Conservation (phyloP, 1,140 invertebrate species). For the Drosophila pectinifera region DNA sequence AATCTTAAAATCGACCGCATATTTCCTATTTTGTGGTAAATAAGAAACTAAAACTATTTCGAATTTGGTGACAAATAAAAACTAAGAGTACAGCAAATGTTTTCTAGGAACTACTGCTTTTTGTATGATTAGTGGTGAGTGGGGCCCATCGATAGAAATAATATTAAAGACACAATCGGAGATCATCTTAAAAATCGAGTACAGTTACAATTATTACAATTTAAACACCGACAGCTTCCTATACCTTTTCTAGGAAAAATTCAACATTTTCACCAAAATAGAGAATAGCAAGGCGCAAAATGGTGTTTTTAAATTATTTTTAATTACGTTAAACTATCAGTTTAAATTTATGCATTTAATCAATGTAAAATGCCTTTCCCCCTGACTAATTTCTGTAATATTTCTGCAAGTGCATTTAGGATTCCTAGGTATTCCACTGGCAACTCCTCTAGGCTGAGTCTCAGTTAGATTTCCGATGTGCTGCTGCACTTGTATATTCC, state of each 20-base stretch:
- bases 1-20: no score
- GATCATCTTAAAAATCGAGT: not conserved
- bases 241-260: not conserved
- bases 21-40: no score
- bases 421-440: not conserved
- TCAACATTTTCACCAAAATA: not conserved
- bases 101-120: no score
- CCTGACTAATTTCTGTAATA: not conserved
- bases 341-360: no score
- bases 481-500: conserved; percentile 55
- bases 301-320: not conserved
- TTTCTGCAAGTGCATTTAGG: conserved; percentile 11
- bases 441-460: not conserved
- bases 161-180: not conserved
- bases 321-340: no score
- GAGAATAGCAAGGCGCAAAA: not conserved
- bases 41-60: no score
- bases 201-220: no score
- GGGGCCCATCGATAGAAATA: not conserved
- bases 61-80: no score
- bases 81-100: no score
- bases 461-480: conserved; percentile 29
- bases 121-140: not conserved
- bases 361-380: not conserved
- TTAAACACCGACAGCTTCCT: not conserved